Evolutionary conservation across 1,140 invertebrate species (phyloP).

Genomic region (Drosophila navojoa): DNA sequence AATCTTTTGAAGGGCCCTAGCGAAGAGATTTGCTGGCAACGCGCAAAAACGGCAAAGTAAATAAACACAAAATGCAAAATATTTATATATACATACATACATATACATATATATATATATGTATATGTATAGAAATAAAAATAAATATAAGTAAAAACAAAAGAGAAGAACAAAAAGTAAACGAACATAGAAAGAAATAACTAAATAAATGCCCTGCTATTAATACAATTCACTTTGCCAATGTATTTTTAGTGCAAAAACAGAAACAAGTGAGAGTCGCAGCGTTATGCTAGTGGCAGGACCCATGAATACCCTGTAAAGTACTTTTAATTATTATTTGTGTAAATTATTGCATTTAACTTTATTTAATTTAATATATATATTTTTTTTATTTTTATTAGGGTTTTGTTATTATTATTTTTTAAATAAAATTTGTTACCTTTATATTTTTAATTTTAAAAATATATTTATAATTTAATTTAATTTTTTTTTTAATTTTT

Average conservation of each 20-base stretch:
- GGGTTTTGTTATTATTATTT: no score
- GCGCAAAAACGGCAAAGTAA: slow-evolving; percentile 76
- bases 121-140: not conserved
- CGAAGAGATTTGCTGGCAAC: slow-evolving; percentile 45
- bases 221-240: slow-evolving; percentile 83
- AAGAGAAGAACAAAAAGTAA: slow-evolving; percentile 21
- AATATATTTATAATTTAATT: no score
- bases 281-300: not conserved
- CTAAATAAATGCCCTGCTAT: slow-evolving; percentile 83
- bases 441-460: no score
- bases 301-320: slow-evolving; percentile 45
- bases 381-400: no score
- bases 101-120: slow-evolving; percentile 11
- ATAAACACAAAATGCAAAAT: slow-evolving; percentile 74
- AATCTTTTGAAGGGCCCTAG: slow-evolving; percentile 75
- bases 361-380: no score
- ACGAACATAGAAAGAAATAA: slow-evolving; percentile 62
- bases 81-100: slow-evolving; percentile 28
- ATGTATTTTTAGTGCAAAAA: slow-evolving; percentile 76
- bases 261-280: slow-evolving; percentile 53
- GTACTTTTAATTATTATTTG: not conserved
- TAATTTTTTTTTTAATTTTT: no score
- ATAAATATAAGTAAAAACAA: slow-evolving; percentile 49
- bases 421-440: no score
- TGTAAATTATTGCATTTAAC: no score